Evolutionary conservation across 2,113 vertebrate genomes (phyloP).

Genomic region (Oncorhynchus gorbuscha): DNA sequence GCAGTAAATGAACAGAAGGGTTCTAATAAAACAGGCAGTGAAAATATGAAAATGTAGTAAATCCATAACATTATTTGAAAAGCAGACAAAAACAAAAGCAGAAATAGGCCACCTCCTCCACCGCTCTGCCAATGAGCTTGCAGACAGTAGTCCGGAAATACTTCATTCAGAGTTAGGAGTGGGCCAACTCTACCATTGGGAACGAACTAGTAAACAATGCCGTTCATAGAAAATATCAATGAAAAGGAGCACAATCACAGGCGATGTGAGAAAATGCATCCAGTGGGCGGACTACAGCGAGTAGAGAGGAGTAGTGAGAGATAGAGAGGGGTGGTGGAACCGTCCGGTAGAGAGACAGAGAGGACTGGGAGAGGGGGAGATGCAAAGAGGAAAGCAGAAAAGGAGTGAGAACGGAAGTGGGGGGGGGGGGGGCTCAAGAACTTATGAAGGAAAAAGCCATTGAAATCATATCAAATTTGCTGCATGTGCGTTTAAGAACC

Average conservation of each 20-base stretch:
- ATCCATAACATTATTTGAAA: conserved; percentile 14
- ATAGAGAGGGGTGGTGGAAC: conserved; percentile 36
- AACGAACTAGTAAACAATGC: conserved; percentile 31
- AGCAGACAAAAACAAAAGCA: conserved; percentile 5
- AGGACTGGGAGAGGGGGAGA: background rate
- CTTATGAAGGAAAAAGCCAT: conserved; percentile 42
- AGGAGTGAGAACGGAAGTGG: conserved; percentile 53
- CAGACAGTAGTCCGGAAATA: conserved; percentile 24
- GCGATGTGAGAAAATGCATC: conserved; percentile 44
- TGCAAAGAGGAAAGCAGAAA: conserved; percentile 55
- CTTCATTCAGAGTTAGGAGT: background rate
- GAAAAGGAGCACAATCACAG: conserved; percentile 36
- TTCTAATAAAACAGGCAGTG: background rate
- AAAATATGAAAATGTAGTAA: conserved; percentile 11
- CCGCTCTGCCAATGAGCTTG: conserved; percentile 5
- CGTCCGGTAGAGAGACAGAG: conserved; percentile 4
- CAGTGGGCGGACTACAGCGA: conserved; percentile 62
- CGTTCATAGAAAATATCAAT: conserved; percentile 50
- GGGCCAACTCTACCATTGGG: conserved; percentile 11
- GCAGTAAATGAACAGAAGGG: background rate
- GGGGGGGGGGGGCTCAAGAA: conserved; percentile 51
- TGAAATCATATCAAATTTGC: conserved; percentile 61
- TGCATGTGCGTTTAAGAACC: conserved; percentile 40
- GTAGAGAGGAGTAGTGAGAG: conserved; percentile 18
- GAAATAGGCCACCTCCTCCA: conserved; percentile 3